Percentiles rank a stretch among this genome's conserved stretches.
Conservation (phyloP, 2,888 invertebrate species). For the Chesias legatella region DNA sequence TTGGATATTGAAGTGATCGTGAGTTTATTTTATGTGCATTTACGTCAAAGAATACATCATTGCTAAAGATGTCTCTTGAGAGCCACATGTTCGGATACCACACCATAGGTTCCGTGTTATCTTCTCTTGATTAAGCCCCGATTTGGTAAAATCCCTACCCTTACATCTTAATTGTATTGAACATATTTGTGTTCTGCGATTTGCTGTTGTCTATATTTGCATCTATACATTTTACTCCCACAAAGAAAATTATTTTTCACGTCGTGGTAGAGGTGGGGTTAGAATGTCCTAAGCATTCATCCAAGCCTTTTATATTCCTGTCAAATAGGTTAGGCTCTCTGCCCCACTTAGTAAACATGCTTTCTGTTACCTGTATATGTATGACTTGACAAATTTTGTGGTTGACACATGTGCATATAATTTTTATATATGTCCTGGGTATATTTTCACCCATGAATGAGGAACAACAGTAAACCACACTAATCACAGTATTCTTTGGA, state of each 20-base stretch:
- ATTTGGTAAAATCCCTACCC: slow-evolving; percentile 32
- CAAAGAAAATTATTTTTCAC: slow-evolving; percentile 40
- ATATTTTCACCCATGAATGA: not conserved
- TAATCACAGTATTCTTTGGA: too few relatives aligned
- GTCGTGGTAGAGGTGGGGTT: slow-evolving; percentile 64
- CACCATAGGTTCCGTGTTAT: slow-evolving; percentile 45
- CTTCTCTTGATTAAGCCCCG: slow-evolving; percentile 41
- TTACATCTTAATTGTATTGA: slow-evolving; percentile 19
- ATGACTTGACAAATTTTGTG: slow-evolving; percentile 35
- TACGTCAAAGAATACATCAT: slow-evolving; percentile 41
- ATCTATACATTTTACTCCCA: slow-evolving; percentile 28
- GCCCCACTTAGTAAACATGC: slow-evolving; percentile 1
- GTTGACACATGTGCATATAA: slow-evolving; percentile 18
- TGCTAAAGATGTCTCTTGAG: slow-evolving; percentile 64
- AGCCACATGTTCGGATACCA: slow-evolving; percentile 73
- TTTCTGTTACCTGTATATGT: slow-evolving; percentile 8
- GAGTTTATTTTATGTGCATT: slow-evolving; percentile 47
- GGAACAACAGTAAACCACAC: too few relatives aligned
- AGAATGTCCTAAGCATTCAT: slow-evolving; percentile 38
- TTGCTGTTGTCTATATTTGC: slow-evolving; percentile 27
- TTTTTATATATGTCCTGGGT: not conserved
- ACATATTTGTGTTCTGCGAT: slow-evolving; percentile 4
- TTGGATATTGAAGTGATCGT: slow-evolving; percentile 43
- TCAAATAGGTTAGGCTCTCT: not conserved
- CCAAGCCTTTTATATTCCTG: not conserved